Evolutionary conservation across 2,888 invertebrate genomes (phyloP).

Genomic region (Platycheirus rosarum): DNA sequence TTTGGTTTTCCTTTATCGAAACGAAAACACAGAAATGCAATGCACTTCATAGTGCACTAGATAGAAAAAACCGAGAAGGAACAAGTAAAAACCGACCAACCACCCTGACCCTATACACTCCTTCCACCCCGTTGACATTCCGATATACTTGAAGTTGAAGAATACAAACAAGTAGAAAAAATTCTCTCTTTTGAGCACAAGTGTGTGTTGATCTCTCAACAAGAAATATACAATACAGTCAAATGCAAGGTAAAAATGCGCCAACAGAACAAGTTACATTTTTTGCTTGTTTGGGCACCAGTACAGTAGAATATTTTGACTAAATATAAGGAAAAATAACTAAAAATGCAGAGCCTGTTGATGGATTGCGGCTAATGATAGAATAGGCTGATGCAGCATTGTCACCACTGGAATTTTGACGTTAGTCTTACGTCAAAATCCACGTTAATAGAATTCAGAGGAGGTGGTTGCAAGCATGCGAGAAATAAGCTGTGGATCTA

Average conservation of each 20-base stretch:
- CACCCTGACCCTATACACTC: slow-evolving; percentile 57
- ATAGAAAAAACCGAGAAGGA: slow-evolving; percentile 46
- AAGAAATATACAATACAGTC: slow-evolving; percentile 78
- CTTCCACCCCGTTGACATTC: slow-evolving; percentile 71
- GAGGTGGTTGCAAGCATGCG: no score
- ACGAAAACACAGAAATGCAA: slow-evolving; percentile 54
- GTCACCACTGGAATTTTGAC: no score
- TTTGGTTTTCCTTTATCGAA: slow-evolving; percentile 38
- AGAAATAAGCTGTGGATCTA: no score
- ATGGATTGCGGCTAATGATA: no score
- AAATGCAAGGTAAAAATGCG: slow-evolving; percentile 33
- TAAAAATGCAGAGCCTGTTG: no score
- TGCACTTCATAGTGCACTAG: slow-evolving; percentile 69
- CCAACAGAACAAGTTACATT: slow-evolving; percentile 49
- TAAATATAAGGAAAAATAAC: background rate
- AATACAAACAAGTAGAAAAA: slow-evolving; percentile 31
- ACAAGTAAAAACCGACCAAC: slow-evolving; percentile 22
- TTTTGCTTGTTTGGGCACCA: slow-evolving; percentile 14
- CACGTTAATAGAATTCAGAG: no score
- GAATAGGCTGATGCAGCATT: no score
- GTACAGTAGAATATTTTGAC: background rate
- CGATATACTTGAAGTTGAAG: slow-evolving; percentile 61
- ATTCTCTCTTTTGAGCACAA: slow-evolving; percentile 21
- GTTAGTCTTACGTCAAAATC: no score
- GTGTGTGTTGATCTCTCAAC: slow-evolving; percentile 61